These are phyloP conservation scores for Habrosyne pyritoides DNA, from an alignment of 2,888 invertebrate genomes.

Conservation along the genomic window DNA sequence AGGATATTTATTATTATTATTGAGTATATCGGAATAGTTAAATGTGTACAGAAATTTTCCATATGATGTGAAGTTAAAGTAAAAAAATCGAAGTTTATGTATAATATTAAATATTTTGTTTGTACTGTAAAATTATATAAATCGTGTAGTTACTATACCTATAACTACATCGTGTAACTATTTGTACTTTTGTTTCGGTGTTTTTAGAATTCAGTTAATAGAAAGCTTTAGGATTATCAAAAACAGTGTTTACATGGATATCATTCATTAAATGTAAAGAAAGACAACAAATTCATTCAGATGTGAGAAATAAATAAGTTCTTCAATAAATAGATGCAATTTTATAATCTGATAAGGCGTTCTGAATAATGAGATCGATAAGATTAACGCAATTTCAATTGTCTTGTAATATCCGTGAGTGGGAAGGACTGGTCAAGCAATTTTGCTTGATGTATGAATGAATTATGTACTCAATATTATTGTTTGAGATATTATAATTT, in stretches of 20 bases:
- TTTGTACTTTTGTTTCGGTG: not conserved
- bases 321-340: not conserved
- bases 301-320: not conserved
- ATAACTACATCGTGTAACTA: not conserved
- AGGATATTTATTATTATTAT: too few relatives aligned
- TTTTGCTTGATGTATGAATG: not conserved
- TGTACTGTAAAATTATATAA: not conserved
- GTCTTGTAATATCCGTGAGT: not conserved
- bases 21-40: too few relatives aligned
- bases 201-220: not conserved
- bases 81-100: not conserved
- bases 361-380: not conserved
- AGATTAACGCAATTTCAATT: not conserved
- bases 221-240: not conserved
- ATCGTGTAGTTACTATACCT: not conserved
- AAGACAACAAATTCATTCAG: too few relatives aligned
- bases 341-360: not conserved
- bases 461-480: not conserved
- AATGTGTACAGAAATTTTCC: too few relatives aligned
- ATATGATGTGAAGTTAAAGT: not conserved
- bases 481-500: slow-evolving; percentile 6
- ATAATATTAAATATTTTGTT: not conserved
- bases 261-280: not conserved
- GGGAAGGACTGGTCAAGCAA: not conserved
- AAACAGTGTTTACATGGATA: not conserved